Evolutionary conservation across 2,797 vertebrate genomes (phyloP).

Genomic region (Scleropages formosus): DNA sequence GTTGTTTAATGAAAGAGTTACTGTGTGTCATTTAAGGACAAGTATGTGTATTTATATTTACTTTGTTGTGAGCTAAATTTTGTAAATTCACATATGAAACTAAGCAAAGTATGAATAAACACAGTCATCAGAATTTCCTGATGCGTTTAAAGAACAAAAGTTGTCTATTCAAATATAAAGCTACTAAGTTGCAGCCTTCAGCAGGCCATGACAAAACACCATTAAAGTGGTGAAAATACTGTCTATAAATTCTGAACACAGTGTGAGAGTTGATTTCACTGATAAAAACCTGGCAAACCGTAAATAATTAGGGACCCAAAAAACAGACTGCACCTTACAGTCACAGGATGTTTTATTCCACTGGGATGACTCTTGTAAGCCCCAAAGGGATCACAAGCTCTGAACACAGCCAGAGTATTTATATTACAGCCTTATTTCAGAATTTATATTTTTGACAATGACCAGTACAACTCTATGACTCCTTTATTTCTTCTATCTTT

Average conservation of each 20-base stretch:
- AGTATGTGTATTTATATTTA: too few relatives aligned
- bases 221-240: too few relatives aligned
- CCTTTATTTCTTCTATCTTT: constrained; percentile 16
- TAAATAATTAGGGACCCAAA: too few relatives aligned
- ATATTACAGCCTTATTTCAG: not conserved
- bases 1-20: constrained; percentile 88
- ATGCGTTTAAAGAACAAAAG: too few relatives aligned
- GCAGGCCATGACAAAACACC: too few relatives aligned
- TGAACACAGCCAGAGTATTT: not conserved
- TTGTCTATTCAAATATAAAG: constrained; percentile 59
- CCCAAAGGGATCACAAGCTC: not conserved
- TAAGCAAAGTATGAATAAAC: too few relatives aligned
- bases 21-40: constrained; percentile 72
- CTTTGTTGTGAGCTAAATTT: constrained; percentile 71
- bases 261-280: too few relatives aligned
- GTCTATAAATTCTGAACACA: too few relatives aligned
- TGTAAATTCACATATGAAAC: too few relatives aligned
- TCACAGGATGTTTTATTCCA: not conserved
- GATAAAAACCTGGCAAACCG: too few relatives aligned
- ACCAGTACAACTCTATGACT: not conserved
- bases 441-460: not conserved
- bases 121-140: too few relatives aligned
- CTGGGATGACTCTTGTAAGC: not conserved
- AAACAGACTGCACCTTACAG: not conserved
- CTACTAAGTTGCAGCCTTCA: not conserved